Percentiles rank a stretch among this genome's conserved stretches.
Evolutionary conservation across 2,888 invertebrate species (phyloP).

Genomic region (Drosophila kuntzei): DNA sequence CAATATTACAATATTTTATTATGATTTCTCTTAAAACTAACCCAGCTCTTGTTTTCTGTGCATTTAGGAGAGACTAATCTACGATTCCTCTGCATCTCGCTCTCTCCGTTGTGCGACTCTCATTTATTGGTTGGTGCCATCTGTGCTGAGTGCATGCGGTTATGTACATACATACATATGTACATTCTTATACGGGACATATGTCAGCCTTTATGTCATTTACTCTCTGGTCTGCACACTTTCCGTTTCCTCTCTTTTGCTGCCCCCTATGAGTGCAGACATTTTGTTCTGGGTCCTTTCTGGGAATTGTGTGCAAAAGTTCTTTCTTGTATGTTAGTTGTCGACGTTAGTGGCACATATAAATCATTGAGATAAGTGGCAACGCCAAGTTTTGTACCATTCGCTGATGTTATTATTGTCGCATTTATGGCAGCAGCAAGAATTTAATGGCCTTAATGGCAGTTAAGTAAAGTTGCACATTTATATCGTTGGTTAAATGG

Average conservation of each 20-base stretch:
- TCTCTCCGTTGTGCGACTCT: background rate
- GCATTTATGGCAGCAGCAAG: constrained; percentile 39
- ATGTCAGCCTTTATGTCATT: constrained; percentile 58
- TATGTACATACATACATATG: background rate
- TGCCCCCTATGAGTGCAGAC: constrained; percentile 37
- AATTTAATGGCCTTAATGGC: constrained; percentile 24
- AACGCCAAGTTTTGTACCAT: constrained; percentile 29
- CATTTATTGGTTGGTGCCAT: constrained; percentile 18
- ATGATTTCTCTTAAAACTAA: background rate
- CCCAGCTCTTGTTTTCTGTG: background rate
- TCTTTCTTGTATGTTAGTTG: constrained; percentile 30
- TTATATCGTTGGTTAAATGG: constrained; percentile 34
- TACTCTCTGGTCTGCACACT: background rate
- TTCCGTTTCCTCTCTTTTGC: background rate
- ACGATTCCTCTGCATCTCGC: background rate
- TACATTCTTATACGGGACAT: constrained; percentile 36
- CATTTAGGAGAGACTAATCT: constrained; percentile 1
- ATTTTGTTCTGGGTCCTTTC: constrained; percentile 50
- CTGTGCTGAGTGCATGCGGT: constrained; percentile 23
- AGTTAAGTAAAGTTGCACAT: constrained; percentile 28
- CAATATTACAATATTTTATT: too few relatives aligned
- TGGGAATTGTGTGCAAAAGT: constrained; percentile 48
- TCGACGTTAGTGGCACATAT: constrained; percentile 48
- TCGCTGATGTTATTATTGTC: constrained; percentile 5
- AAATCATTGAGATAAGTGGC: constrained; percentile 65